Evolutionary conservation across 1,140 invertebrate genomes (phyloP), one percentile per base, ranked within the genome.

Genomic region (Neodiprion pinetum): DNA sequence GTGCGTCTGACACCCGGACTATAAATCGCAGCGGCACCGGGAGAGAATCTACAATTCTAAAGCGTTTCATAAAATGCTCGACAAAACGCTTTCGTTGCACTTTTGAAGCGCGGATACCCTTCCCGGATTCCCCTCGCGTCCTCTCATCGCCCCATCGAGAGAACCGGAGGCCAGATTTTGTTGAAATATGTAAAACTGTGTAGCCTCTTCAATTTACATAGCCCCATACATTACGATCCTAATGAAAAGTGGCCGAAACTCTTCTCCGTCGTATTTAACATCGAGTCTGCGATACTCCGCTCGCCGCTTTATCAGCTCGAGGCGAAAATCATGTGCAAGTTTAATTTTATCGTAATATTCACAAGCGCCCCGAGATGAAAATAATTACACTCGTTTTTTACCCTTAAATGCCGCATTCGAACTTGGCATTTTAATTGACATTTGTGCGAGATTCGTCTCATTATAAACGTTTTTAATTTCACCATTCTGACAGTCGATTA

Each of bases 191-290:
- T 88, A 88, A 88, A 88, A 87, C 80, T 84, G 81, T 82, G 84
- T 87, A 86, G 87, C 85, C 87, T 88, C 87, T 88, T 87, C 80
- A 85, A 88, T 88, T 88, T 88, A 87, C 86, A 88, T 87, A 87
- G 85, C 78, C 74, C 74, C 79, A 75, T 50, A 48, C 14, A 28
- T 67, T 72, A 66, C 67, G 61, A 72, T 72, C 72, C 80, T 85
- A 84, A 84, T 84, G 84, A 86, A 84, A 86, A 87, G 85, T 85
- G 83, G 80, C 82, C 23, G 70, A 48, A 40, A 40, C 70, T 17
- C 40, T 50, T 23, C 70, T 47, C 70, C n/a, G 14, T 71, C 70
- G 40, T 17, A 61, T 40, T 40, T 40, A 40, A 40, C 28, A 40
- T 40, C 28, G 28, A 40, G 28, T 40, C 28, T 40, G 28, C 28